Percentiles rank a stretch among this genome's conserved stretches.
Evolutionary conservation across 37 sponge, comb jelly and placozoan species (phyloP).

Genomic region (Amphimedon queenslandica): DNA sequence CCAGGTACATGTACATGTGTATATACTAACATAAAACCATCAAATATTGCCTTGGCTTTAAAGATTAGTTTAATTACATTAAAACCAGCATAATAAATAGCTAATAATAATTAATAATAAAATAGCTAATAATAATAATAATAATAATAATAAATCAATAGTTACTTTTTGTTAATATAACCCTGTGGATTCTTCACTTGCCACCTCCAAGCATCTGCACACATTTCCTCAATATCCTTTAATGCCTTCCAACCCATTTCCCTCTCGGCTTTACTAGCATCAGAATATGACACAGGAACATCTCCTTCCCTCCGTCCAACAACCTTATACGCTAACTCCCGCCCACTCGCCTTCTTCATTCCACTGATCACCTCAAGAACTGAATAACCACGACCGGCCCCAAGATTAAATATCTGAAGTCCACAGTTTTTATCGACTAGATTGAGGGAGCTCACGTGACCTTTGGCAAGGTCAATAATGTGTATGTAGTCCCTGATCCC

Average conservation of each 20-base stretch:
- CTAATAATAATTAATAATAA: too few species aligned
- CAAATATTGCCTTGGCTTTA: too few species aligned
- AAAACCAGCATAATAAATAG: too few species aligned
- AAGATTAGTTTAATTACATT: too few species aligned
- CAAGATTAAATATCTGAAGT: constrained; percentile 90
- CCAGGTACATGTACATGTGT: too few species aligned
- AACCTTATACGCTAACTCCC: constrained; percentile 74
- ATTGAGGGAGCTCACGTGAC: constrained; percentile 85
- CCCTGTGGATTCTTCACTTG: constrained; percentile 87
- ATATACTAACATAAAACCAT: too few species aligned
- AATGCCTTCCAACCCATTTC: constrained; percentile 90
- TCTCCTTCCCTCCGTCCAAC: constrained; percentile 85
- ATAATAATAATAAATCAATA: too few species aligned
- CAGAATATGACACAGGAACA: constrained; percentile 62
- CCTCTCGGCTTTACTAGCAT: constrained; percentile 74
- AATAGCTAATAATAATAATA: too few species aligned
- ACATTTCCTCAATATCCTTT: constrained; percentile 70
- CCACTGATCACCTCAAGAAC: constrained; percentile 83
- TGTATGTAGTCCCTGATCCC: constrained; percentile 99
- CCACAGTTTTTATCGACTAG: constrained; percentile 63
- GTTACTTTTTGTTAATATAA: too few species aligned
- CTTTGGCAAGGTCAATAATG: constrained; percentile 91
- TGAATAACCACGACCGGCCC: constrained; percentile 83
- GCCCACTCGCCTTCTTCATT: constrained; percentile 78
- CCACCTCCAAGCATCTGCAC: constrained; percentile 87